These are phyloP conservation scores for Phaethon lepturus DNA, from an alignment of 2,113 vertebrate genomes.

Conservation along the genomic window DNA sequence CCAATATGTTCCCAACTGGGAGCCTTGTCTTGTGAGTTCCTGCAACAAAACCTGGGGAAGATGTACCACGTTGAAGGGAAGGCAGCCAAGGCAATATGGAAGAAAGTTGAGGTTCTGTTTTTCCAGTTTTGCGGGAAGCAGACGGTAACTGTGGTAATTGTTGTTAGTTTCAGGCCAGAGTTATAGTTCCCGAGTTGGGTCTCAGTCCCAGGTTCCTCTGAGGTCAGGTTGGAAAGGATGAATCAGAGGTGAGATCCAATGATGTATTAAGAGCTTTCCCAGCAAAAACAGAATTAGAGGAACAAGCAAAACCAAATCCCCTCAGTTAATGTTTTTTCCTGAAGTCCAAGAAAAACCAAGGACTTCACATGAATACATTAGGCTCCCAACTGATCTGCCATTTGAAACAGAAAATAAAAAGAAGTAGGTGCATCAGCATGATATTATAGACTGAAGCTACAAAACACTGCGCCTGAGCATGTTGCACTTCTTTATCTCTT, in stretches of 20 bases:
- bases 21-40: background rate
- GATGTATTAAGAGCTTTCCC: slow-evolving; percentile 18
- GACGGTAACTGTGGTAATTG: slow-evolving; percentile 4
- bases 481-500: background rate
- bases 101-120: slow-evolving; percentile 49
- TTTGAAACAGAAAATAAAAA: background rate
- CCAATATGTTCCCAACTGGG: background rate
- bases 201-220: slow-evolving; percentile 20
- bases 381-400: background rate
- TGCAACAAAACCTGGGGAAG: background rate
- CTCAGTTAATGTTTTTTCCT: slow-evolving; percentile 4
- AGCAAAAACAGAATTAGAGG: slow-evolving; percentile 17
- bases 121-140: slow-evolving; percentile 9
- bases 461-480: background rate
- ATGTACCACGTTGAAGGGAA: background rate
- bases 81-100: slow-evolving; percentile 19
- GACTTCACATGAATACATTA: background rate
- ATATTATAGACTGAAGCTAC: background rate
- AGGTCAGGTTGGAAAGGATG: slow-evolving; percentile 52
- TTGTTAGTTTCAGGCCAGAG: background rate
- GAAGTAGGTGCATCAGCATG: background rate
- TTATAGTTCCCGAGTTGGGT: background rate
- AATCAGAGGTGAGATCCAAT: slow-evolving; percentile 49
- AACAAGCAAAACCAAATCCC: slow-evolving; percentile 13
- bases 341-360: background rate